Evolutionary conservation across 2,888 invertebrate genomes (phyloP).

Genomic region (Megalurothrips usitatus): DNA sequence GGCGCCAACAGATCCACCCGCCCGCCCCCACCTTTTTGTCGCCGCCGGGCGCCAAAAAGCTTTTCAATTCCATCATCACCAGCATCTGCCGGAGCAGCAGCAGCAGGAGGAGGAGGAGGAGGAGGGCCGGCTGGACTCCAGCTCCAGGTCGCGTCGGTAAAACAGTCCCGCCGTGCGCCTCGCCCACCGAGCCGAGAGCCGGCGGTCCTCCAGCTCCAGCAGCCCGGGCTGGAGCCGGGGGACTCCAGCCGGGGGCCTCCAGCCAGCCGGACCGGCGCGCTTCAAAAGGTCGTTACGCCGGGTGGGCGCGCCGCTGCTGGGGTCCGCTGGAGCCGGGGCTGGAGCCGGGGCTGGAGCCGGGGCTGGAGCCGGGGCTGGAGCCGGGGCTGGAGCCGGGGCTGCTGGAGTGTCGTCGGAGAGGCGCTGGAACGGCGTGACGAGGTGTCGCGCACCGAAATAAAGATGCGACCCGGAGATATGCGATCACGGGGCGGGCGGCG

Average conservation of each 20-base stretch:
- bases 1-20: too few species aligned
- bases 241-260: not conserved
- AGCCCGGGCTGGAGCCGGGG: too few species aligned
- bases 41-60: too few species aligned
- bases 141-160: too few species aligned
- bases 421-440: not conserved
- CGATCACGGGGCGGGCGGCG: not conserved
- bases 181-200: not conserved
- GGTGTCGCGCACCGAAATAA: not conserved
- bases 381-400: not conserved
- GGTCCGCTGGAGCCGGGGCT: not conserved
- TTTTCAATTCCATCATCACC: not conserved
- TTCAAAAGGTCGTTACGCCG: not conserved
- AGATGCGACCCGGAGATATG: conserved; percentile 9
- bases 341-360: not conserved
- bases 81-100: not conserved
- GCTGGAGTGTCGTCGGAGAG: not conserved
- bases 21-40: too few species aligned
- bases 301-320: not conserved
- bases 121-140: too few species aligned
- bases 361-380: too few species aligned
- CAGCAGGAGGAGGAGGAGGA: not conserved
- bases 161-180: too few species aligned
- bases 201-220: not conserved
- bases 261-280: not conserved